phyloP scores from a whole-genome alignment of 2,888 invertebrate genomes.

The Rotaria macrura region DNA sequence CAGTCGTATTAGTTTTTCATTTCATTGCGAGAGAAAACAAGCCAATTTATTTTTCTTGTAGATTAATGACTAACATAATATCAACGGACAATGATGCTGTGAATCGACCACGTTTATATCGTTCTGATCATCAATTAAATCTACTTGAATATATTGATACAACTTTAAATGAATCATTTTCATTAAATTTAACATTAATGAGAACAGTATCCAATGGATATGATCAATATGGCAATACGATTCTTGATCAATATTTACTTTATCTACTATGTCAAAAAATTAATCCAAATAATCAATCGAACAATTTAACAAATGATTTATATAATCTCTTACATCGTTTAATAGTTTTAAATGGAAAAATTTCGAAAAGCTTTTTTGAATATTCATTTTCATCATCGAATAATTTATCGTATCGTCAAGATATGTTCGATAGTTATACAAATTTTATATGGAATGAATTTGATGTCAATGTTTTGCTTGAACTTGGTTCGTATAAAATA shows the following conservation, averaged over 20 bases:
- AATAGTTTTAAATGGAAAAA: not conserved
- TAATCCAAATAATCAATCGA: not conserved
- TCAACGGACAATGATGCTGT: not conserved
- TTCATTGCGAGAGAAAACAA: too few species aligned
- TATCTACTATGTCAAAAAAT: constrained; percentile 17
- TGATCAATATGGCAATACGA: constrained; percentile 13
- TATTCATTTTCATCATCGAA: not conserved
- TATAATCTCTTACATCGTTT: not conserved
- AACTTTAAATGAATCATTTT: constrained; percentile 10
- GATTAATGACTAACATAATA: not conserved
- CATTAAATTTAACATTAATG: not conserved
- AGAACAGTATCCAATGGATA: not conserved
- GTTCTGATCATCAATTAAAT: not conserved
- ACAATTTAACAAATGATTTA: not conserved
- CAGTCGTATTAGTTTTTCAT: too few species aligned
- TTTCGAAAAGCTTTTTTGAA: constrained; percentile 9
- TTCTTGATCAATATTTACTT: constrained; percentile 10
- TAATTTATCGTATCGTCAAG: not conserved
- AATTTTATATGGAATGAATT: constrained; percentile 14
- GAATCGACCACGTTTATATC: not conserved
- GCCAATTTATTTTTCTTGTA: not conserved
- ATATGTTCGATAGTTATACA: not conserved
- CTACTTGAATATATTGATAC: constrained; percentile 20
- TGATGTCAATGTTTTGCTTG: not conserved
- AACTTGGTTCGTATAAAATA: not conserved